A percentile compares a stretch with the other conserved stretches of the same genome.
These are phyloP conservation scores for Peromyscus californicus DNA, from an alignment of 2,113 vertebrate species.

Conservation along the genomic window DNA sequence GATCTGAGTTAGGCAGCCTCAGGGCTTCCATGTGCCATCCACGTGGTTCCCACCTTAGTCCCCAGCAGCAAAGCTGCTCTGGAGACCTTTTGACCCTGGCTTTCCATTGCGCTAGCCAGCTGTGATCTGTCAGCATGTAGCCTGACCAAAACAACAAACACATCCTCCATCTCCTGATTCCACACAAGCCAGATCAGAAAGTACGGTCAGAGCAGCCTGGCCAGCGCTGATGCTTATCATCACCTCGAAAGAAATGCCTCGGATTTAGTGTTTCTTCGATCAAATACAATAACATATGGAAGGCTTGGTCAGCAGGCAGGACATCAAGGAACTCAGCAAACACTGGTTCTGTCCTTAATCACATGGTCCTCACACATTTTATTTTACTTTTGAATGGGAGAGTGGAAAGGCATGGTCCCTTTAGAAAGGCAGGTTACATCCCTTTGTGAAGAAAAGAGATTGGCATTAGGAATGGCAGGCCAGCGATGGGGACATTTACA, in stretches of 20 bases:
- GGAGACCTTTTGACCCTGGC: conserved; percentile 50
- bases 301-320: neutral
- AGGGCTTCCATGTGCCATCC: neutral
- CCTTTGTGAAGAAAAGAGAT: conserved; percentile 47
- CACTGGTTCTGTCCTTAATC: conserved; percentile 24
- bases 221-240: neutral
- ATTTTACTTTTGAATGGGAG: conserved; percentile 54
- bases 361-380: conserved; percentile 20
- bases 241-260: neutral
- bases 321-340: neutral
- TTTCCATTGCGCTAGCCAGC: neutral
- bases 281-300: neutral
- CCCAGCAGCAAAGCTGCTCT: neutral
- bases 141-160: conserved; percentile 27
- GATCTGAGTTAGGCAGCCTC: neutral
- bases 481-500: conserved; percentile 48
- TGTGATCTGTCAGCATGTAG: conserved; percentile 22
- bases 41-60: neutral
- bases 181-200: conserved; percentile 11
- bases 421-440: conserved; percentile 53
- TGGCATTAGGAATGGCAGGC: conserved; percentile 34
- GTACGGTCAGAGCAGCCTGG: neutral
- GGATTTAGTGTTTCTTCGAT: neutral
- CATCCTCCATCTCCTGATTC: neutral
- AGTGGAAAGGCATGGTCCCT: conserved; percentile 46